Conservation (phyloP, 1,140 invertebrate genomes). For the Rhyacophila brunnea region DNA sequence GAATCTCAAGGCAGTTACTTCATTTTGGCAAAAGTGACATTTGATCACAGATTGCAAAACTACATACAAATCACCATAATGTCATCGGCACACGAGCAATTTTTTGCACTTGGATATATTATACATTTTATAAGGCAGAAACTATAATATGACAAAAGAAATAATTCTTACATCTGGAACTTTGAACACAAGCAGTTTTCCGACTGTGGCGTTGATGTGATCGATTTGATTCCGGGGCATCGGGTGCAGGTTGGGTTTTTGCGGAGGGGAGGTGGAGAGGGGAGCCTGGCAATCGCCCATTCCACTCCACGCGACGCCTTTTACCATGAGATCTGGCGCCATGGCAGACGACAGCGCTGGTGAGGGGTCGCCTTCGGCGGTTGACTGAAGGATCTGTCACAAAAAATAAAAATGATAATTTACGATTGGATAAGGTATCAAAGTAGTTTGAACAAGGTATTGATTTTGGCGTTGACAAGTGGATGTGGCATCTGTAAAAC, state of each 20-base stretch:
- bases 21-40: too few species aligned
- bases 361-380: constrained; percentile 56
- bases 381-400: constrained; percentile 60
- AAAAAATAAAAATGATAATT: too few species aligned
- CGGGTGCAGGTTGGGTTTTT: constrained; percentile 68
- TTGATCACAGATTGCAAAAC: too few species aligned
- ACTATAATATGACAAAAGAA: background rate
- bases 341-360: constrained; percentile 56
- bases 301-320: constrained; percentile 60
- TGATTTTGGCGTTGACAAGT: too few species aligned
- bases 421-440: too few species aligned
- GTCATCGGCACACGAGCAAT: too few species aligned
- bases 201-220: constrained; percentile 74
- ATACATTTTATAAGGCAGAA: background rate
- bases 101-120: too few species aligned
- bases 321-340: constrained; percentile 62
- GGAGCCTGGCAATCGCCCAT: constrained; percentile 58
- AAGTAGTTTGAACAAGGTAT: too few species aligned
- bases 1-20: too few species aligned
- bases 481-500: too few species aligned
- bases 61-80: too few species aligned
- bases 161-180: constrained; percentile 67
- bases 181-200: constrained; percentile 73
- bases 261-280: constrained; percentile 48
- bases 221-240: constrained; percentile 81